phyloP scores from a whole-genome alignment of 1,140 invertebrate genomes.

The Telenomus remus region DNA sequence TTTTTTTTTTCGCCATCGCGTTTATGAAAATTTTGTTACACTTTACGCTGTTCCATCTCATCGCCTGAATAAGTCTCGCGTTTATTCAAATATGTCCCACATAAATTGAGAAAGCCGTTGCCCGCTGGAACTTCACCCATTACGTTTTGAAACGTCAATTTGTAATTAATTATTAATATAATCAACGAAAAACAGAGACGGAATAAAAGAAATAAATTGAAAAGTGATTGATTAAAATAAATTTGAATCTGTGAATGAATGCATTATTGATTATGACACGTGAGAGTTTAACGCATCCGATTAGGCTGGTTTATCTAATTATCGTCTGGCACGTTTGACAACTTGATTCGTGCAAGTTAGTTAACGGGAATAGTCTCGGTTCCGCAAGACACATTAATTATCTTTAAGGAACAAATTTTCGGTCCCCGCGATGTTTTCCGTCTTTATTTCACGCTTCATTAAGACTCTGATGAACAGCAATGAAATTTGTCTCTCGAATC shows the following conservation, averaged over 20 bases:
- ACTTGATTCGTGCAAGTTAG: slow-evolving; percentile 6
- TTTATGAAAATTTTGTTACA: slow-evolving; percentile 35
- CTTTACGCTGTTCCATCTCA: slow-evolving; percentile 25
- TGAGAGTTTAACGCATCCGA: neutral
- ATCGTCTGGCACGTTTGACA: slow-evolving; percentile 9
- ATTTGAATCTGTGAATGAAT: no score
- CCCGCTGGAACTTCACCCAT: no score
- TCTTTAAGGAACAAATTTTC: no score
- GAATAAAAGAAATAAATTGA: no score
- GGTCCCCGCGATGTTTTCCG: no score
- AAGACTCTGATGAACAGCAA: neutral
- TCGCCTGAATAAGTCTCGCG: slow-evolving; percentile 6
- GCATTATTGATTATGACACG: no score
- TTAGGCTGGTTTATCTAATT: slow-evolving; percentile 11
- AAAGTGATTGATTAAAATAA: no score
- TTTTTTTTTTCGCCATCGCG: neutral
- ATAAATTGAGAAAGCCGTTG: neutral
- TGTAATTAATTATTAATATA: no score
- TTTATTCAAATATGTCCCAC: slow-evolving; percentile 13
- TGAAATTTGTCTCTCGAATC: no score
- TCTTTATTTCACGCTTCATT: slow-evolving; percentile 2
- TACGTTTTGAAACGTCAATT: no score
- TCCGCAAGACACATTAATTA: slow-evolving; percentile 17
- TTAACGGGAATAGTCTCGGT: slow-evolving; percentile 10
- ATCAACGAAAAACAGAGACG: no score